Conservation (phyloP, 2,113 vertebrate genomes). For the Nanorana parkeri region DNA sequence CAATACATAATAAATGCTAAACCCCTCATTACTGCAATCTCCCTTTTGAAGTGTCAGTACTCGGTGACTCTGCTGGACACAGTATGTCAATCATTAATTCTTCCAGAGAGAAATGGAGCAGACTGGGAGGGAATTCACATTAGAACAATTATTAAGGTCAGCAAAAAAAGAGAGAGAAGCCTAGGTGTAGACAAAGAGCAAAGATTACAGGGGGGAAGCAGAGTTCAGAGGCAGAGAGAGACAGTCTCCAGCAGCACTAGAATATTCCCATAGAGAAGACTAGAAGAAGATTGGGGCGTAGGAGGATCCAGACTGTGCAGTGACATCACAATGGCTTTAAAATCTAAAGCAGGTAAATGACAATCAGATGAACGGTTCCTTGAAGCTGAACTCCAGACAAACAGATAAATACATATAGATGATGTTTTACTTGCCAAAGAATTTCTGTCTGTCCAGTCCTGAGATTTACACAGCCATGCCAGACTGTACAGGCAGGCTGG, state of each 20-base stretch:
- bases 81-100: conserved; percentile 34
- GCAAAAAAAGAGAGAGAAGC: not conserved
- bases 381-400: too few relatives aligned
- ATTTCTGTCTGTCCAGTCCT: too few relatives aligned
- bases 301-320: not conserved
- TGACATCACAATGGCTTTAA: conserved; percentile 11
- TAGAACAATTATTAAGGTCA: conserved; percentile 33
- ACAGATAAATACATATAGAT: too few relatives aligned
- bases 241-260: too few relatives aligned
- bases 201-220: conserved; percentile 13
- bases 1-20: too few relatives aligned
- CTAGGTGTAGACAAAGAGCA: conserved; percentile 6
- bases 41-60: not conserved
- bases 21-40: too few relatives aligned
- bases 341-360: conserved; percentile 18
- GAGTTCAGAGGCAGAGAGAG: not conserved
- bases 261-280: too few relatives aligned
- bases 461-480: too few relatives aligned
- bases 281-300: not conserved
- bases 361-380: too few relatives aligned
- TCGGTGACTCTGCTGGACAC: too few relatives aligned
- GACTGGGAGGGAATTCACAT: not conserved
- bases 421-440: too few relatives aligned
- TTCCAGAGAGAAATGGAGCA: not conserved
- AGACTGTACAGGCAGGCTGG: too few relatives aligned